phyloP scores from a whole-genome alignment of 2,797 vertebrate species.

The Echeneis naucrates region DNA sequence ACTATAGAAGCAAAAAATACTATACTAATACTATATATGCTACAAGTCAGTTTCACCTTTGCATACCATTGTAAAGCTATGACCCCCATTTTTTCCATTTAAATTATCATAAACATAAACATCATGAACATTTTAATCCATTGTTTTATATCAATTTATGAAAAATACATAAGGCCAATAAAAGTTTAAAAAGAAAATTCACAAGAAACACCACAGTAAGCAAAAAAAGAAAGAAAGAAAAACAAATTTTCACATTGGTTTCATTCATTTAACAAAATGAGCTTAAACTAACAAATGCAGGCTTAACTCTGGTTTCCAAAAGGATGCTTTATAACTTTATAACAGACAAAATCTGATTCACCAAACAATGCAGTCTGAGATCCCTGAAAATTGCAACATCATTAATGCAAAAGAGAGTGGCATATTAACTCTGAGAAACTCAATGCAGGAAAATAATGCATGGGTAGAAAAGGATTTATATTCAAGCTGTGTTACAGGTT shows the following conservation, averaged over 20 bases:
- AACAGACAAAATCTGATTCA: slow-evolving; percentile 67
- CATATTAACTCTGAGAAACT: slow-evolving; percentile 59
- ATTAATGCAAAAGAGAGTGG: slow-evolving; percentile 61
- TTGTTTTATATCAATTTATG: slow-evolving; percentile 82
- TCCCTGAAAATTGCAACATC: slow-evolving; percentile 79
- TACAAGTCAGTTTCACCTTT: slow-evolving; percentile 47
- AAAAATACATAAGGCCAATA: slow-evolving; percentile 84
- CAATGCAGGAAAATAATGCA: slow-evolving; percentile 66
- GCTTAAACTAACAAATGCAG: slow-evolving; percentile 73
- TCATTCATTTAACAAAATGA: slow-evolving; percentile 72
- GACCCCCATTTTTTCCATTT: slow-evolving; percentile 81
- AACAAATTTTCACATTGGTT: slow-evolving; percentile 60
- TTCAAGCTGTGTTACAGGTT: slow-evolving; percentile 74
- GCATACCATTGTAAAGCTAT: slow-evolving; percentile 84
- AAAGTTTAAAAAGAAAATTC: slow-evolving; percentile 75
- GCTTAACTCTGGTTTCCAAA: slow-evolving; percentile 65
- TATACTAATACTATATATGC: slow-evolving; percentile 15
- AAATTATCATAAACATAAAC: slow-evolving; percentile 73
- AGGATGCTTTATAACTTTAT: slow-evolving; percentile 50
- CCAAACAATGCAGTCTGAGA: slow-evolving; percentile 76
- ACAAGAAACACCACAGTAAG: slow-evolving; percentile 80
- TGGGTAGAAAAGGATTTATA: slow-evolving; percentile 69
- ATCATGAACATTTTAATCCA: slow-evolving; percentile 75
- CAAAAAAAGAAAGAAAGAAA: slow-evolving; percentile 48
- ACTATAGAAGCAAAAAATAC: slow-evolving; percentile 39